Evolutionary conservation across 2,113 vertebrate genomes (phyloP), one percentile per base, ranked within the genome.

Genomic region (Tonatia bakeri): DNA sequence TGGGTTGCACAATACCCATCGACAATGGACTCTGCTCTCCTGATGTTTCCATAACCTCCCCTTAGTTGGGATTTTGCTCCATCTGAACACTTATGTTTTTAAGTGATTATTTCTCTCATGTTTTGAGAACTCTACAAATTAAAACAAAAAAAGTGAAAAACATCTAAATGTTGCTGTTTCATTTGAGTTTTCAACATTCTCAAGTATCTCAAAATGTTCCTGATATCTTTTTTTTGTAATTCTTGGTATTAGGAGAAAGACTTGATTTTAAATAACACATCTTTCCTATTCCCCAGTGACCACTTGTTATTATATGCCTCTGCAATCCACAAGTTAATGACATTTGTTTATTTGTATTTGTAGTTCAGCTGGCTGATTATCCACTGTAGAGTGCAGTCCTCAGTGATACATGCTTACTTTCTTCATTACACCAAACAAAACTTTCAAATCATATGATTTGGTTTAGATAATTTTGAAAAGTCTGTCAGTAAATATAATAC

Each of bases 1-100:
- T 93, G 86, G 81, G 92, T 95, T 95, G 47, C 67, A 31, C 96
- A 81, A 54, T 87, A 80, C 31, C 91, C 65, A 82, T n/a, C 86
- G 67, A 96, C 54, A 94, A 90, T 65, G 83, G 89, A 93, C 65
- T 90, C 65, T 93, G 17, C 13, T 90, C 80, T 93, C 69, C 69
- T 93, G 77, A 73, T 81, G 70, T 90, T 72, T 92, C 86, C 80
- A 38, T 47, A 81, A 50, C 36, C 15, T 97, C 12, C 14, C 19
- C 17, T 88, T 70, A 56, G 45, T 77, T 87, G 79, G 38, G 87
- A 94, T 77, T 89, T 77, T 79, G 31, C 22, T 87, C 19, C 5
- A 82, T 45, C 56, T 91, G 69, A 80, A 94, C 61, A 73, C 9
- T 79, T 59, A 38, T 3, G 17, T 47, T 67, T 94, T 86, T 83